A percentile compares a stretch with the other conserved stretches of the same genome.
Conservation (phyloP, 2,797 vertebrate species). For the Choloepus didactylus region DNA sequence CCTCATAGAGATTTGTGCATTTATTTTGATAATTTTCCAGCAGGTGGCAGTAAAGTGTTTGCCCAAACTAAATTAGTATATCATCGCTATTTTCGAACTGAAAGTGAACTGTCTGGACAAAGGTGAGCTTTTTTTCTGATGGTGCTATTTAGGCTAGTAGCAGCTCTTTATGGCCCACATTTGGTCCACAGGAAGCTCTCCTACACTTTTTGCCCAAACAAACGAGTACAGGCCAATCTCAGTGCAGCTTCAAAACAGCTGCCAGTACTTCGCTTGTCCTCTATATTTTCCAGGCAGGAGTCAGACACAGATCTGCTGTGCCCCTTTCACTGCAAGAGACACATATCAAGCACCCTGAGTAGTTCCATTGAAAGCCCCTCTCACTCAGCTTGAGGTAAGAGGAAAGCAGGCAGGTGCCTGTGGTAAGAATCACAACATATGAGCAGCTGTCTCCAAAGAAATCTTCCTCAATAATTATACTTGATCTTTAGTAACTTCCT, state of each 20-base stretch:
- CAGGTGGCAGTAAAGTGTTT: conserved; percentile 70
- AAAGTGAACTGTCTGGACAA: not conserved
- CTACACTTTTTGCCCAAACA: not conserved
- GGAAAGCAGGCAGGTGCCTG: not conserved
- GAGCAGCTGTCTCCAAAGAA: conserved; percentile 14
- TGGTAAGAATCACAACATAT: not conserved
- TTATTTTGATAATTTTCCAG: conserved; percentile 64
- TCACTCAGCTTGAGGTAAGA: conserved; percentile 4
- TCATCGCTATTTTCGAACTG: not conserved
- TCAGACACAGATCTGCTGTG: not conserved
- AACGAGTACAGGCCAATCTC: not conserved
- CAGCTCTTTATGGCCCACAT: not conserved
- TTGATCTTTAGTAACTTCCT: conserved; percentile 52
- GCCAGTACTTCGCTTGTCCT: not conserved
- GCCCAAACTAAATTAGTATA: not conserved
- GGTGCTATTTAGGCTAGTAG: not conserved
- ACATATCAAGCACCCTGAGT: not conserved
- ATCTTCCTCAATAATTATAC: not conserved
- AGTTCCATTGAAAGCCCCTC: not conserved
- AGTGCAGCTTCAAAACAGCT: not conserved
- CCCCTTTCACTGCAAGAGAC: not conserved
- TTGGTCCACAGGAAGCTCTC: not conserved
- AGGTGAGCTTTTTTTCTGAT: not conserved
- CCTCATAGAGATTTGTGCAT: not conserved
- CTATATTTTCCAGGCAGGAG: not conserved